A percentile compares a stretch with the other conserved stretches of the same genome.
phyloP scores from a whole-genome alignment of 2,113 vertebrate genomes.

The Circaetus cinerascens region DNA sequence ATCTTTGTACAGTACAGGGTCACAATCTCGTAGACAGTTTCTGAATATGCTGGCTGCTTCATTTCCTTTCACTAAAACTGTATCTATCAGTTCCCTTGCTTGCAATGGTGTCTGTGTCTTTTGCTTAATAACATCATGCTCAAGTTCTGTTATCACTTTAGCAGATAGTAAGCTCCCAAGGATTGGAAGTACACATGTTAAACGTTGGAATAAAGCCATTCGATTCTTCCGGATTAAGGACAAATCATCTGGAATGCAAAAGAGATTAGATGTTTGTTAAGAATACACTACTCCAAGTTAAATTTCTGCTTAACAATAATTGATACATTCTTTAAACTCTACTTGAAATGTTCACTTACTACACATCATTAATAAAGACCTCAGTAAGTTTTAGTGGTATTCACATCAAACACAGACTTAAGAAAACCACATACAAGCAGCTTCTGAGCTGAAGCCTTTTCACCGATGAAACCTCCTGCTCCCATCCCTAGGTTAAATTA shows the following conservation, averaged over 20 bases:
- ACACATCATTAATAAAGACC: background rate
- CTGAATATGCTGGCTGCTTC: conserved; percentile 90
- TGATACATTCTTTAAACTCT: background rate
- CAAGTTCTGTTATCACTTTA: conserved; percentile 82
- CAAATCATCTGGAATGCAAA: conserved; percentile 84
- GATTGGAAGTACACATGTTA: conserved; percentile 87
- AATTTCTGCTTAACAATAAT: background rate
- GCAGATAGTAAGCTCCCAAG: conserved; percentile 85
- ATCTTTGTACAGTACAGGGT: conserved; percentile 86
- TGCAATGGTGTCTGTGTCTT: conserved; percentile 88
- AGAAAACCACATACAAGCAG: background rate
- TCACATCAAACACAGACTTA: background rate
- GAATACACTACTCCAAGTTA: background rate
- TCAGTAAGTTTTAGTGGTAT: background rate
- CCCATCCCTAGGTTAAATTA: background rate
- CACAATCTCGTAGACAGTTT: conserved; percentile 88
- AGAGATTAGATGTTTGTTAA: background rate
- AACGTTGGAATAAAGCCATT: conserved; percentile 85
- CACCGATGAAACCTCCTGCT: background rate
- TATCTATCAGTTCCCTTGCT: conserved; percentile 89
- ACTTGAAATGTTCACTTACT: background rate
- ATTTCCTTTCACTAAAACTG: conserved; percentile 90
- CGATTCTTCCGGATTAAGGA: conserved; percentile 91
- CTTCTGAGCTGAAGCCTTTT: background rate
- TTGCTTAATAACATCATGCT: conserved; percentile 86